phyloP scores from a whole-genome alignment of 2,888 invertebrate genomes.

The Deilephila porcellus region DNA sequence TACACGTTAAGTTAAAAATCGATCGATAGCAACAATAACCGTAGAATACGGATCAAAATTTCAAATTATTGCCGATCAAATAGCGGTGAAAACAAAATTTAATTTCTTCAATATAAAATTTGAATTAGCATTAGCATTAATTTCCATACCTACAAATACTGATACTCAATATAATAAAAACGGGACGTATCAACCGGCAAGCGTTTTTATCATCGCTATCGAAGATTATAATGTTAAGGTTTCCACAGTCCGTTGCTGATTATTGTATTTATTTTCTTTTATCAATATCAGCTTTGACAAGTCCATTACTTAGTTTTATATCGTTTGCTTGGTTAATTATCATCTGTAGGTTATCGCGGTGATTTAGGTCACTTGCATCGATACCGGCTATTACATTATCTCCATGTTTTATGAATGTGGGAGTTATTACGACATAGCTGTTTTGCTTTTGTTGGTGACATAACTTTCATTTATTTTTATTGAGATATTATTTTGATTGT shows the following conservation, averaged over 20 bases:
- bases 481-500: too few species aligned
- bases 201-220: not conserved
- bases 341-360: not conserved
- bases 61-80: too few species aligned
- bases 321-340: not conserved
- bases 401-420: not conserved
- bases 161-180: too few species aligned
- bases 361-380: constrained; percentile 7
- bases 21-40: too few species aligned
- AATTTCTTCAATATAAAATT: too few species aligned
- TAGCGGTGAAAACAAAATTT: too few species aligned
- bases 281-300: not conserved
- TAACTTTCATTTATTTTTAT: not conserved
- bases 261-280: not conserved
- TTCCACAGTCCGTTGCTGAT: not conserved
- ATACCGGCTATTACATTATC: not conserved
- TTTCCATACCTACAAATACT: too few species aligned
- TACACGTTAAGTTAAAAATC: too few species aligned
- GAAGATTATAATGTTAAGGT: not conserved
- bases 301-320: not conserved
- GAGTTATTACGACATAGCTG: not conserved
- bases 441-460: not conserved
- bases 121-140: too few species aligned
- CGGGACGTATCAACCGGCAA: not conserved
- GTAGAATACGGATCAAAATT: too few species aligned